Base-by-base conservation (phyloP, 2,888 invertebrate genomes). In the Halictus ligatus region DNA sequence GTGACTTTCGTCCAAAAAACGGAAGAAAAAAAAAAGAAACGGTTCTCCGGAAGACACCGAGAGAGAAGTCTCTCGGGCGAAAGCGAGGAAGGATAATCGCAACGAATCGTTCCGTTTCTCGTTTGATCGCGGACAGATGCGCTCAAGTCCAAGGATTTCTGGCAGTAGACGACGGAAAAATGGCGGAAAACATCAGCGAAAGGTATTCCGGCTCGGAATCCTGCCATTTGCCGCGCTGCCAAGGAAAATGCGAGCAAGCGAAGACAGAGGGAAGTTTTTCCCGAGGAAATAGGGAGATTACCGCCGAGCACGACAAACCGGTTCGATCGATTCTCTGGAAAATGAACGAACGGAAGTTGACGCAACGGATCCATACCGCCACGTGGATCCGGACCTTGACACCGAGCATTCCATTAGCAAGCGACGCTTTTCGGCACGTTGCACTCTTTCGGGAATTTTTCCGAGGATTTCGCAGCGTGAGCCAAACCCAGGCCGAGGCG, bases 21-120 rank as follows among this genome's bases (percentile, higher is more conserved):
- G 35, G 35, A 35, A 5, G 35, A 35, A 0, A 48, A 48, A 48
- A 48, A 48, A n/a, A n/a, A n/a, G 5, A n/a, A 4, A n/a, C n/a
- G n/a, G 8, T 13, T 64, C n/a, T 71, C 43, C 40, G 1, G 12
- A 40, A 40, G 69, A 64, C 3, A 29, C 18, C 29, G 69, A 69
- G 35, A 25, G 25, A 25, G 25, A 40, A 10, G n/a, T 46, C 43
- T 29, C 13, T 46, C 29, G 43, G 15, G 21, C 3, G 15, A 72
- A 58, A 40, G 21, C 71, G 29, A 73, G 8, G 43, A 29, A n/a
- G 40, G 64, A 67, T 75, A 72, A 71, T 71, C n/a, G 48, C 8
- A n/a, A 46, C 21, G 58, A 25, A 29, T 29, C 64, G 18, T 18
- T 8, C 8, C 8, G 29, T 64, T 29, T 29, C 64, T 78, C 15